Base-by-base conservation (phyloP, 2,888 invertebrate species). In the Pediacus dermestoides region DNA sequence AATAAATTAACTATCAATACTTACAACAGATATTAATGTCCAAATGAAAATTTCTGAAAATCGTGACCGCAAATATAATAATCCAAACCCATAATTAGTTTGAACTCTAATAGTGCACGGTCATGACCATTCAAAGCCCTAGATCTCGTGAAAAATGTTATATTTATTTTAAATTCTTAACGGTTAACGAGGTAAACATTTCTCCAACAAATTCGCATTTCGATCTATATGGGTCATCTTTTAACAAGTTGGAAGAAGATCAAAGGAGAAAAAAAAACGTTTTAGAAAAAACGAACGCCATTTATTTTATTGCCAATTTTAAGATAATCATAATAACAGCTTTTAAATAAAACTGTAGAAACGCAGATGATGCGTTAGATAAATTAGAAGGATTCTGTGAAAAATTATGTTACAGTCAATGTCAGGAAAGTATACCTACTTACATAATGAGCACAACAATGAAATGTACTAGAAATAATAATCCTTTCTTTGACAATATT, bases 41-140 rank as follows among this genome's bases (percentile, higher is more conserved):
- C 42, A 45, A 50, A 50, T 47, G 47, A 46, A 50, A 44, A 45
- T 49, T 42, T 40, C 42, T 44, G 37, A 41, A 41, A 30, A 38
- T 49, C 51, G 51, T 51, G 51, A 51, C 45, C 31, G 30, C 27
- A 46, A 41, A 49, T 43, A 35, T 46, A 39, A 51, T 23, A 37
- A 37, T 49, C 44, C 43, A 48, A 46, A 40, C 34, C 34, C 47
- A 37, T 52, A 52, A 52, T 52, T 49, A 52, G 43, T 43, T 48
- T 52, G 48, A 49, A 49, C 52, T 48, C 47, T 49, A 52, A 46
- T 46, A 45, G 49, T 44, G 45, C 47, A 44, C 47, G 49, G 52
- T 52, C 52, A 52, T 52, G 52, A 52, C 45, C 52, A 52, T 33
- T 41, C 26, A 13, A 38, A 34, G 31, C 27, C 31, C 26, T 36